Evolutionary conservation across 2,888 invertebrate genomes (phyloP), one percentile per base, ranked within the genome.

Genomic region (Pardosa pseudoannulata): DNA sequence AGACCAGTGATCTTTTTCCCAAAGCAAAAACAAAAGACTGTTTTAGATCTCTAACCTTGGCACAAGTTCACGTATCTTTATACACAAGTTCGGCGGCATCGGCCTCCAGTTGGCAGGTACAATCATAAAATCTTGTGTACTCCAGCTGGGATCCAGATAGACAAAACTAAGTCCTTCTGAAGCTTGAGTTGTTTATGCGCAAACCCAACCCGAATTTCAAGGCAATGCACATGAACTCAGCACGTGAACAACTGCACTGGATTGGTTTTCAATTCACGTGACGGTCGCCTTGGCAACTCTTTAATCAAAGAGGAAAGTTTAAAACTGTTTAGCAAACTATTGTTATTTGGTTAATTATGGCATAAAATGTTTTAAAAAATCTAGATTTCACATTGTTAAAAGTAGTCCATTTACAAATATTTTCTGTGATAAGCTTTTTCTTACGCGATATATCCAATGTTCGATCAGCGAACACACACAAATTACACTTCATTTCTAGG

Each of bases 161-260:
- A 16, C 46, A 5, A 36, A 36, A 9, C 5, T 9, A 7, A 7
- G 6, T 36, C 6, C 36, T 36, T 36, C 36, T 36, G 36, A 36
- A 36, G 36, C 9, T 5, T 5, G 2, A 13, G 46, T 46, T 46
- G 46, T 46, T 46, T 46, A 46, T 46, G 46, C 46, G 46, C 46
- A 46, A 16, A 46, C 11, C 46, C n/a, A 46, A 46, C 46, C 46
- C n/a, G n/a, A 46, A 46, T 46, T 46, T 46, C 13, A 46, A 46
- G 46, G 46, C 46, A 46, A 16, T 46, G 46, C 46, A 46, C 46
- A 46, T 46, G 46, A 46, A 46, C 46, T 46, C 11, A 16, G 46
- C 46, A 46, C 46, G 46, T 46, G 46, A 46, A 46, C 46, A 46
- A 46, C 46, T 46, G 46, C 46, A 46, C 46, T 16, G n/a, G 46